Conservation (phyloP, 2,113 vertebrate species). For the Ancistrus triradiatus region DNA sequence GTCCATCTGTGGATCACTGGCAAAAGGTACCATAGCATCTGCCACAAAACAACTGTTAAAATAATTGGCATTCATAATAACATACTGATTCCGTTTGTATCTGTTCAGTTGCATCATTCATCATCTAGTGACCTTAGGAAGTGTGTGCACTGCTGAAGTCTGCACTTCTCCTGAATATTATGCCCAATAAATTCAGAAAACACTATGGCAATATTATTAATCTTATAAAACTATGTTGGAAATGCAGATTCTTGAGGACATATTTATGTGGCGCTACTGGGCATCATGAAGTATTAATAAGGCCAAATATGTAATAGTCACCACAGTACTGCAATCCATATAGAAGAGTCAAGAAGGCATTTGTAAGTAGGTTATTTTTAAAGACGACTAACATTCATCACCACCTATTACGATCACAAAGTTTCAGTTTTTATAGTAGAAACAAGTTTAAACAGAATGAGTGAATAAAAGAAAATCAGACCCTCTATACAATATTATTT, state of each 20-base stretch:
- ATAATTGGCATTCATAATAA: constrained; percentile 41
- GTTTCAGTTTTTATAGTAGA: too few relatives aligned
- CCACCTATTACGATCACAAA: too few relatives aligned
- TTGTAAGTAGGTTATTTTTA: constrained; percentile 43
- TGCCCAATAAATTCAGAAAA: constrained; percentile 51
- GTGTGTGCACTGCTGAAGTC: constrained; percentile 35
- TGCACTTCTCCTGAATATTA: constrained; percentile 50
- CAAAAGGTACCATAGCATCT: constrained; percentile 38
- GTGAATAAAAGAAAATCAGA: too few relatives aligned
- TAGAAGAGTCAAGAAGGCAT: constrained; percentile 47
- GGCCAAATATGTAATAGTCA: constrained; percentile 31
- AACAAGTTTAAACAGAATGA: too few relatives aligned
- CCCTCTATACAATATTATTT: too few relatives aligned
- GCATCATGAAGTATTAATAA: constrained; percentile 50
- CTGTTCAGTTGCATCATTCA: constrained; percentile 46
- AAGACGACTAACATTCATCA: constrained; percentile 20
- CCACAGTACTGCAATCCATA: constrained; percentile 35
- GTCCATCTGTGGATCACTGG: constrained; percentile 41
- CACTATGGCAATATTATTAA: constrained; percentile 53
- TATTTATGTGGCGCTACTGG: constrained; percentile 39
- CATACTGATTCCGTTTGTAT: constrained; percentile 39
- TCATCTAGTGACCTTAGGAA: constrained; percentile 33
- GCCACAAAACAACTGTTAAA: constrained; percentile 28
- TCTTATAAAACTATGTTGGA: constrained; percentile 46
- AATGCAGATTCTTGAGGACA: too few relatives aligned